Base-by-base conservation (phyloP, 2,113 vertebrate species). In the Scalopus aquaticus region DNA sequence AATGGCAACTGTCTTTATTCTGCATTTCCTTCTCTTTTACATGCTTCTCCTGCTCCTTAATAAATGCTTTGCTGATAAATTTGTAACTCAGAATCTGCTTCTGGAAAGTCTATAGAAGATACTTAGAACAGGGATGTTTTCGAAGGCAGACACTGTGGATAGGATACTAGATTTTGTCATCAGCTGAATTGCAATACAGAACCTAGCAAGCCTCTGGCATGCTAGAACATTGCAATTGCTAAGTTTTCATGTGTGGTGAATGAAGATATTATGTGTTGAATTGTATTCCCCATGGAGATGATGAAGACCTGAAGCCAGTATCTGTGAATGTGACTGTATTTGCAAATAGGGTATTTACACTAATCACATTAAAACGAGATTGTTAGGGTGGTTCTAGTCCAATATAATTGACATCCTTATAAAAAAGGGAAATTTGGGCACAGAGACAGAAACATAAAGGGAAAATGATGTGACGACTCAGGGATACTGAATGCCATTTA, bases 241-340 rank as follows among this genome's bases (percentile, higher is more conserved):
- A 26, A 64, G 1, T 17, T 76, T 89, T 35, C 12, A 69, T 13
- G 42, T 46, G 9, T 74, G 15, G 28, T 28, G 22, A 77, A 54
- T 37, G 32, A 58, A n/a, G 37, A 88, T 10, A 11, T 37, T 56
- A 16, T 19, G 5, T 4, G 37, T 35, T 88, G 46, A 78, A 88
- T 12, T 9, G 1, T 32, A 3, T 2, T 5, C 26, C 11, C 1
- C 17, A 64, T 74, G 64, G 0, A 28, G 17, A 65, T 35, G 22
- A 9, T 51, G 8, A 90, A 39, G 32, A 77, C 35, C 32, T 91
- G 39, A 26, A 6, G 3, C 4, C 42, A n/a, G 11, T 62, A 39
- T 1, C 10, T 46, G 22, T 51, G 30, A 88, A 56, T 51, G 37
- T 65, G 72, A 67, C 37, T 11, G 20, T 46, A 56, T 37, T 80